Base-by-base conservation (phyloP, 2,888 invertebrate genomes). In the Halictus quadricinctus region DNA sequence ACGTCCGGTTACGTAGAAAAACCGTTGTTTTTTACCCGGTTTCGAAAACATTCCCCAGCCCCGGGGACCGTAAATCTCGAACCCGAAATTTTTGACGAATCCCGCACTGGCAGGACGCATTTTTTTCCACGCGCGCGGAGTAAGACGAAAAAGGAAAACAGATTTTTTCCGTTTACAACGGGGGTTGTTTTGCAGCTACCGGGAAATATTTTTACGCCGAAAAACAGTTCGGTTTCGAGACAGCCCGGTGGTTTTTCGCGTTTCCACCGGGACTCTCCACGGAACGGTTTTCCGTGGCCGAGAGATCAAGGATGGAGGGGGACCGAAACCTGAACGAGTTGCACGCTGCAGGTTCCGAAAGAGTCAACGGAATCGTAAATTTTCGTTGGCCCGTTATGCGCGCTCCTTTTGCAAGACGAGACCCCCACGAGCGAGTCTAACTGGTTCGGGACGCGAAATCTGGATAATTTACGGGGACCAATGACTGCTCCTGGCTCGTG, bases 361-460 rank as follows among this genome's bases (percentile, higher is more conserved):
- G 72, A 80, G 85, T 86, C 74, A 50, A 36, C 72, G 88, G 87
- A 90, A 91, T 88, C 91, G 91, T 92, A 93, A 93, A 93, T 92
- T 91, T 91, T 88, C 88, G 86, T 83, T 60, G 91, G 89, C 88
- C 88, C 89, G 87, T 92, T 91, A 89, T 79, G 86, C 85, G 85
- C 84, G 66, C 80, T 87, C 80, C 87, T 88, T 88, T 83, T 83
- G 81, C 66, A 80, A 25, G 25, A 73, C 50, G 78, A 58, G 75
- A 66, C 74, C 79, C 80, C 81, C 73, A 76, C 48, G 80, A 86
- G 85, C 82, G 73, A 75, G 84, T 86, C 86, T 88, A 90, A 91
- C 91, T 90, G 88, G 90, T 91, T 87, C 87, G 85, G 76, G 73
- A 69, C 8, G 74, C 80, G 82, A 81, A 81, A 89, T 87, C 81